These are phyloP conservation scores for Crematogaster levior DNA, from an alignment of 2,888 invertebrate species.

Conservation along the genomic window DNA sequence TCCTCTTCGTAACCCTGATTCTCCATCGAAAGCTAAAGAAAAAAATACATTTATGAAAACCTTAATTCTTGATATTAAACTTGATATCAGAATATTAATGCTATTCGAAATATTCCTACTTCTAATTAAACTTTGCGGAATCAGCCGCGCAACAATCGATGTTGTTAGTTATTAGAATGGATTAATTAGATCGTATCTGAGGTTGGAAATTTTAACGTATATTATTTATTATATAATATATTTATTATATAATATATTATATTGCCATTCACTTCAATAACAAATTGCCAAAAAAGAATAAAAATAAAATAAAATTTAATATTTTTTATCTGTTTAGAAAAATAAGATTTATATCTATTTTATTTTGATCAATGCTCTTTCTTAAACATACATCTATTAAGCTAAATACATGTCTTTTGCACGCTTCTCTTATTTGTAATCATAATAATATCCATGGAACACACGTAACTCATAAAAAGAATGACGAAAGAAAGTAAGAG, in stretches of 20 bases:
- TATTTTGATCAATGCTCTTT: background rate
- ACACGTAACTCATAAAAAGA: background rate
- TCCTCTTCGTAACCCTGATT: slow-evolving; percentile 84
- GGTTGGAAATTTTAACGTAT: background rate
- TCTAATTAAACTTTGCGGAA: background rate
- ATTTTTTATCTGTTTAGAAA: too few relatives aligned
- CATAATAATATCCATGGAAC: slow-evolving; percentile 1
- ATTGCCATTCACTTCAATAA: too few relatives aligned
- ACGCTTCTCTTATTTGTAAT: slow-evolving; percentile 1
- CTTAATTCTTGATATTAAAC: background rate
- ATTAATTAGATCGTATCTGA: background rate
- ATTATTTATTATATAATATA: too few relatives aligned
- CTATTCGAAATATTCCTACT: background rate
- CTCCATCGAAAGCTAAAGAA: slow-evolving; percentile 80
- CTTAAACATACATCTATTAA: background rate
- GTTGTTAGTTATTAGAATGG: background rate
- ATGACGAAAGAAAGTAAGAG: background rate
- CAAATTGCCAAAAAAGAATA: too few relatives aligned
- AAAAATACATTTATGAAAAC: background rate
- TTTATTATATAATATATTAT: too few relatives aligned
- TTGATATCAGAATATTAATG: background rate
- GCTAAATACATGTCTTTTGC: too few relatives aligned
- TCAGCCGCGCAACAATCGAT: background rate
- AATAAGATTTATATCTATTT: background rate
- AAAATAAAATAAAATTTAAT: too few relatives aligned